Base-by-base conservation (phyloP, 2,888 invertebrate species). In the Plagodis pulveraria region DNA sequence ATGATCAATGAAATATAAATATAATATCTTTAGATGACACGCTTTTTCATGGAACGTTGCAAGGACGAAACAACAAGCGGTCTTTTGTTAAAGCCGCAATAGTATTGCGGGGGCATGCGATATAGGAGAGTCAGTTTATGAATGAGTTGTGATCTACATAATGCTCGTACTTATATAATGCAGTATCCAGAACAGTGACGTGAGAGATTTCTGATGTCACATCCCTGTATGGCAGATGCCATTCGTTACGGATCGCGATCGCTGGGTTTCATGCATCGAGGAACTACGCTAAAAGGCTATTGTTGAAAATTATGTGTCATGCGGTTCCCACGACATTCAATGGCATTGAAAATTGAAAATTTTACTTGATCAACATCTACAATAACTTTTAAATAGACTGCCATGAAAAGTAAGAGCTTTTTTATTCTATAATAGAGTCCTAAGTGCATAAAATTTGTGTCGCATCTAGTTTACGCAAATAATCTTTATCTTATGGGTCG, bases 221-320 rank as follows among this genome's bases (percentile, higher is more conserved):
- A 52, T 48, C 49, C 40, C 65, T 64, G 69, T 69, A 67, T 70
- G 72, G 67, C 69, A 72, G 61, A 73, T 70, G 59, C 61, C 61
- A 81, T 86, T 81, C 73, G 86, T 81, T 78, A 82, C 83, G 82
- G 79, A 70, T 68, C 60, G 67, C 74, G 73, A 70, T 70, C 73
- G 72, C 63, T 63, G 76, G 72, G 79, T 83, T 78, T 76, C 64
- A 78, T 80, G 76, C 81, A 87, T 79, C 71, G 82, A 82, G 89
- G 88, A 89, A 84, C 78, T 83, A 86, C 81, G 85, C 80, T 76
- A 73, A 80, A 81, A 80, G 63, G 59, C 65, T 9, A 84, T 87
- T 86, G 87, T 87, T 77, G 67, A 48, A 70, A 68, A 71, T 67
- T 59, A 67, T 66, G 63, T 68, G 65, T 75, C 73, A 69, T 70